Evolutionary conservation across 2,888 invertebrate genomes (phyloP), one percentile per base, ranked within the genome.

Genomic region (Lasioglossum marginatum): DNA sequence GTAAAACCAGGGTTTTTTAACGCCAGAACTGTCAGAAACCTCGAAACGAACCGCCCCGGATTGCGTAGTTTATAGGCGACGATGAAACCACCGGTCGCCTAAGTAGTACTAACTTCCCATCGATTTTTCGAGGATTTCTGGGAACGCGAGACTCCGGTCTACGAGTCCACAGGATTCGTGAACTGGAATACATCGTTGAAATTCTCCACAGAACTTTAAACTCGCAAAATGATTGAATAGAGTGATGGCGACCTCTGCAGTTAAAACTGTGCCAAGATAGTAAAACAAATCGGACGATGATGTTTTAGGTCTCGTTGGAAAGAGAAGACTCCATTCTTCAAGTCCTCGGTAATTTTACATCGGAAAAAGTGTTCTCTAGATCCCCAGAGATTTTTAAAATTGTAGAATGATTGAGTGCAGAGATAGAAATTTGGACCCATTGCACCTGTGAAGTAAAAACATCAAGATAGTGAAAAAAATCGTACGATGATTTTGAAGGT

Each of bases 401-500:
- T 27, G n/a, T 6, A 57, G 0, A n/a, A 45, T 4, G 16, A 45
- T 45, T 16, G 45, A 16, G 16, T 45, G 4, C 4, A 45, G 45
- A 16, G 45, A 45, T 16, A 16, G 16, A 43, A 14, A 43, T 12
- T 43, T 43, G 4, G 16, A 4, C 6, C n/a, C 10, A 0, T 23
- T 57, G n/a, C 8, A 10, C 8, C 10, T 8, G 2, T 57, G n/a
- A 0, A 8, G n/a, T 8, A 10, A 3, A n/a, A 23, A 57, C 23
- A 10, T 6, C 52, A 5, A n/a, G 52, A 57, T 8, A 8, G 52
- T 57, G 4, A 23, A 57, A n/a, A 12, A 27, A 27, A 57, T 27
- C 4, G 4, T 12, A 75, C 16, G 75, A 75, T 75, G 23, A 75
- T 75, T 70, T 70, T 70, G 34, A 57, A n/a, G 45, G 27, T 48